These are phyloP conservation scores for Malurus melanocephalus DNA, from an alignment of 2,113 vertebrate genomes.

Conservation along the genomic window DNA sequence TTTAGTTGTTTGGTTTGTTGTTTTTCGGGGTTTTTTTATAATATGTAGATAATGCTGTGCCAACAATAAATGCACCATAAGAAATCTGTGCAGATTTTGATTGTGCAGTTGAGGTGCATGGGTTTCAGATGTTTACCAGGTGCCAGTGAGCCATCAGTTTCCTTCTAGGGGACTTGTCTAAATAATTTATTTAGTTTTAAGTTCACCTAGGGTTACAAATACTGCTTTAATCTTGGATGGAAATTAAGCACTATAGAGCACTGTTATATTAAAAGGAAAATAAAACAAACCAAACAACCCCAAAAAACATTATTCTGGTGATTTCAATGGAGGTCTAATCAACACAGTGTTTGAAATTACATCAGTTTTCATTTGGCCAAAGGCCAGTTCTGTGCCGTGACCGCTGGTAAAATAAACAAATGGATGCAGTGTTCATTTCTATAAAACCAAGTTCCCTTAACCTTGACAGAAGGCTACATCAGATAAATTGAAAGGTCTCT, in stretches of 20 bases:
- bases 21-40: not conserved
- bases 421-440: not conserved
- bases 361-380: not conserved
- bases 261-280: not conserved
- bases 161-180: not conserved
- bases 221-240: not conserved
- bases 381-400: not conserved
- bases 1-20: not conserved
- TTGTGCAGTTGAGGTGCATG: not conserved
- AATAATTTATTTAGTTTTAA: not conserved
- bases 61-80: not conserved
- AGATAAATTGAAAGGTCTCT: not conserved
- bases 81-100: not conserved
- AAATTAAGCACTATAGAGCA: not conserved
- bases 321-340: not conserved
- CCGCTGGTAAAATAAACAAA: not conserved
- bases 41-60: not conserved
- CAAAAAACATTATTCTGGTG: not conserved
- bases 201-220: not conserved
- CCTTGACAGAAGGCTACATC: not conserved
- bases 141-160: not conserved
- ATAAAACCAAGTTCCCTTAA: not conserved
- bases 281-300: not conserved
- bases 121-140: not conserved
- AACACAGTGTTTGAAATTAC: not conserved